Evolutionary conservation across 2,888 invertebrate genomes (phyloP), one percentile per base, ranked within the genome.

Genomic region (Apamea crenata): DNA sequence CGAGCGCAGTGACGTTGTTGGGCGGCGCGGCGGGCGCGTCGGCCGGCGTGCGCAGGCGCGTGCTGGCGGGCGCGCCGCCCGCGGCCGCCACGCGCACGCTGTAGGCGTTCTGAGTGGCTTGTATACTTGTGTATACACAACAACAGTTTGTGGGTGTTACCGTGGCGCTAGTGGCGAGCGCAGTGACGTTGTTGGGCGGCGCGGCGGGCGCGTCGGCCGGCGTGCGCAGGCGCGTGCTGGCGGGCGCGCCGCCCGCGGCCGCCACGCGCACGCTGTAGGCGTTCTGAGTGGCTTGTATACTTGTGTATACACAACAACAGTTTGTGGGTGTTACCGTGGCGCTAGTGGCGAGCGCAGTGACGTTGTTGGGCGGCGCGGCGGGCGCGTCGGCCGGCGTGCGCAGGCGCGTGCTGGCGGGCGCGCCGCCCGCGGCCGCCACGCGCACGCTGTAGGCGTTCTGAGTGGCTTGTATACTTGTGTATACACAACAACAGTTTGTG

Each of bases 11-110:
- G 69, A 99, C 98, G 95, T 99, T 99, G 85, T 97, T 97, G 0
- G 99, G 99, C 25, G 99, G 97, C 88, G 98, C 98, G 14, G 98
- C 97, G n/a, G 99, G 99, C 71, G 97, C 97, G 88, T 98, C 98
- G 71, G 99, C 98, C 88, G 97, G 98, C 1, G 99, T 99, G 88
- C 92, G 88, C 78, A 90, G 90, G 18, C 68, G 14, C 25, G 32
- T 66, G 66, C 53, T 75, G 36, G 68, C 85, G 29, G 86, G 77
- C 78, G 92, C 94, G 44, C 94, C 94, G 5, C 93, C 95, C 4
- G 88, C 92, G 32, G 93, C 96, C 97, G 98, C 98, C 80, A 99
- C 98, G 96, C 98, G 98, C 91, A 99, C 97, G 88, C 96, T 97
- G 97, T 99, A 99, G 88, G 79, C 84, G 10, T n/a, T n/a, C n/a